Base-by-base conservation (phyloP, 2,888 invertebrate genomes). In the Agrotis ipsilon region DNA sequence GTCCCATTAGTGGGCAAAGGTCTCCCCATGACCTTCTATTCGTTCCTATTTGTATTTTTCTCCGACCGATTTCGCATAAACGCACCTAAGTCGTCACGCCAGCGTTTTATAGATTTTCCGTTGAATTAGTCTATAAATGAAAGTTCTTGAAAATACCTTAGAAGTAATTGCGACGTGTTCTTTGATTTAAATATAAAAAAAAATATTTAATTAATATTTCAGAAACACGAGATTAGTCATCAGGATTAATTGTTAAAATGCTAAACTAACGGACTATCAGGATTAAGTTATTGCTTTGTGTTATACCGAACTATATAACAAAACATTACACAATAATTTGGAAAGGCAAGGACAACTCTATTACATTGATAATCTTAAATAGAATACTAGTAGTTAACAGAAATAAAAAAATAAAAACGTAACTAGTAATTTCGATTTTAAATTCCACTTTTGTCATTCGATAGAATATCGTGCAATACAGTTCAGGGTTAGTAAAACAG, bases 401-500 rank as follows among this genome's bases (percentile, higher is more conserved):
- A 55, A 59, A 9, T 19, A 16, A 46, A 69, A 60, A 65, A 61
- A 66, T 64, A 52, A 61, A 78, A 79, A 64, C 14, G n/a, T 55
- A 64, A 65, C 75, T 65, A 62, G 60, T 68, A 64, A 70, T 75
- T 83, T 72, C 60, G 61, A 69, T 78, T 74, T 74, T 68, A 80
- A 77, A 75, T 74, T 68, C 72, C 55, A 68, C 49, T 74, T 80
- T 55, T 74, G 68, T 80, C 70, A 71, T 85, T 78, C 55, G 65
- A 54, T 51, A 46, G 51, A 72, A 73, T 79, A 75, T 83, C 81
- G 84, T 85, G 83, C 76, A 52, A n/a, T 61, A 57, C 66, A 85
- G 68, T 84, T 84, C 84, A 84, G 82, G 84, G 84, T 85, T 76
- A 82, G 69, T 80, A 51, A 74, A 79, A 72, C 80, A 69, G 69